These are phyloP conservation scores for Dipodomys ordii DNA, from an alignment of 2,113 vertebrate species.

Conservation along the genomic window DNA sequence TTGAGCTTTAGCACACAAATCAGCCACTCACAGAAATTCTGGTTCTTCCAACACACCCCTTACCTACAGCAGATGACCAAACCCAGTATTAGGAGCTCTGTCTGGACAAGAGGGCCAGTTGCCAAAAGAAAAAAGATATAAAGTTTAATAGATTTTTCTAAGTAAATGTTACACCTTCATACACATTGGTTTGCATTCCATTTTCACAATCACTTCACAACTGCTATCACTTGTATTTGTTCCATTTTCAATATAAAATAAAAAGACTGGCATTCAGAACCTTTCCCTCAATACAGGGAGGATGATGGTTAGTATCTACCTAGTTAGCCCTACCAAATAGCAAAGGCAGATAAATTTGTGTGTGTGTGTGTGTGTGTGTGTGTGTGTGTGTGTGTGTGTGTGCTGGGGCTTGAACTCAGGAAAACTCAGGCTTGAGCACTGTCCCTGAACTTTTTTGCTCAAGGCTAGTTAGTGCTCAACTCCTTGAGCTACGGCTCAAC, in stretches of 20 bases:
- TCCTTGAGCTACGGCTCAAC: no score
- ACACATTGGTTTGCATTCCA: not conserved
- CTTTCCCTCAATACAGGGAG: not conserved
- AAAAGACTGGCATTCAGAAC: not conserved
- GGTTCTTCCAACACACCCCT: no score
- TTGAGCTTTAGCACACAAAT: not conserved
- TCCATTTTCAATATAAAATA: not conserved
- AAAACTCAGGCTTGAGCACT: no score
- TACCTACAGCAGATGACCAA: not conserved
- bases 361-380: no score
- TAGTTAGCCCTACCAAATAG: not conserved
- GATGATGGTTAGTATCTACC: not conserved
- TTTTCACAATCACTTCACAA: not conserved
- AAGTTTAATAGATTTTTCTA: not conserved
- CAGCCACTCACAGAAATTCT: no score
- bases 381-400: no score
- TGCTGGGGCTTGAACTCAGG: no score
- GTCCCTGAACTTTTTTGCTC: no score
- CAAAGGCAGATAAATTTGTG: not conserved
- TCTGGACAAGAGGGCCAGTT: not conserved
- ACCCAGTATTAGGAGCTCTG: not conserved
- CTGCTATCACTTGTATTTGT: not conserved
- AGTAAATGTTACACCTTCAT: not conserved
- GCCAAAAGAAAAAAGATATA: not conserved
- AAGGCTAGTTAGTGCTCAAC: no score